Percentiles rank a stretch among this genome's conserved stretches.
These are phyloP conservation scores for Smithornis capensis DNA, from an alignment of 2,113 vertebrate genomes.

Conservation along the genomic window DNA sequence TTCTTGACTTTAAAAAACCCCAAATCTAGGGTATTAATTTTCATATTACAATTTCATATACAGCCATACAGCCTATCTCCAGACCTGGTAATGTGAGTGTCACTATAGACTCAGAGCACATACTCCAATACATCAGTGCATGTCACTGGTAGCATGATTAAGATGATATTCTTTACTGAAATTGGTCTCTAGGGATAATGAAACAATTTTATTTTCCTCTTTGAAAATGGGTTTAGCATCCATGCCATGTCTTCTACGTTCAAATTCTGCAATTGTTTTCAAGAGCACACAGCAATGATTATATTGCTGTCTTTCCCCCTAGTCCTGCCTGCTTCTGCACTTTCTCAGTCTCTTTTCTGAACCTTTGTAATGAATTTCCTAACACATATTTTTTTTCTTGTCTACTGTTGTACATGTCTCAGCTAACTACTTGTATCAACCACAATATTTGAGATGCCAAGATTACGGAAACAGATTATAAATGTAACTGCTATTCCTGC, in stretches of 20 bases:
- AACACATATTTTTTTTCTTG: neutral
- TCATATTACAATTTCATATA: neutral
- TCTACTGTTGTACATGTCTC: neutral
- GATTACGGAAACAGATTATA: neutral
- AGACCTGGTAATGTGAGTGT: neutral
- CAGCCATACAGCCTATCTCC: neutral
- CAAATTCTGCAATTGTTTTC: neutral
- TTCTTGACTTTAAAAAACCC: neutral
- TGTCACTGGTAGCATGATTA: neutral
- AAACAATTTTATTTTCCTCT: neutral
- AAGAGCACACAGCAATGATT: neutral
- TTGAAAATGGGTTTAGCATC: neutral
- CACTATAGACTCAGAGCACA: neutral
- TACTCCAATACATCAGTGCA: neutral
- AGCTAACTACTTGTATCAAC: neutral
- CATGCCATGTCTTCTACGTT: neutral
- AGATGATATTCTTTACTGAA: neutral
- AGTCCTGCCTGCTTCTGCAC: neutral
- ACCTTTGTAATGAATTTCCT: neutral
- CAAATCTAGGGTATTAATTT: neutral
- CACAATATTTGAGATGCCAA: neutral
- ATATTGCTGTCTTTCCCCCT: neutral
- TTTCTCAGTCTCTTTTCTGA: neutral
- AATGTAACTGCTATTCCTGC: neutral
- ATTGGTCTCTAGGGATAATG: neutral